A percentile compares a stretch with the other conserved stretches of the same genome.
phyloP scores from a whole-genome alignment of 2,888 invertebrate genomes.

The Drosophila birchii region DNA sequence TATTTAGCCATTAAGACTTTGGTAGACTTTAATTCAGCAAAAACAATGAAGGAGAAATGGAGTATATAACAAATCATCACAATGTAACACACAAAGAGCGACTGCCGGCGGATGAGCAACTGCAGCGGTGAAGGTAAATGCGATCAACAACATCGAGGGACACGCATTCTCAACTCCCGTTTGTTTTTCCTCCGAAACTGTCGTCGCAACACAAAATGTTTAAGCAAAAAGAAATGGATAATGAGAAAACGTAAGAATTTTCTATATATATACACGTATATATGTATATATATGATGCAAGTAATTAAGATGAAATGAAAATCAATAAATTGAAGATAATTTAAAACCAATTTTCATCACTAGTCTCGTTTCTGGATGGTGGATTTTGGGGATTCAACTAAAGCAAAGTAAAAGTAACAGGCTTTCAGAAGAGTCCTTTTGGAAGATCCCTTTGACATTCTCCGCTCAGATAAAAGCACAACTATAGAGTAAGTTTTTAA shows the following conservation, averaged over 20 bases:
- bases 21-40: constrained; percentile 36
- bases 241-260: constrained; percentile 24
- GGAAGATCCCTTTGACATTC: no score
- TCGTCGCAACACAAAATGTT: constrained; percentile 37
- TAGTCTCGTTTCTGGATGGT: not conserved
- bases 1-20: constrained; percentile 44
- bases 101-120: not conserved
- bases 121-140: constrained; percentile 27
- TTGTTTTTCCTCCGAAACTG: constrained; percentile 19
- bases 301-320: constrained; percentile 38
- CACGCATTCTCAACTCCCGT: constrained; percentile 3
- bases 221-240: constrained; percentile 3
- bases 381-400: no score
- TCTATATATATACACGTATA: constrained; percentile 10
- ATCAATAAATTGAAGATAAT: constrained; percentile 44
- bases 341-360: constrained; percentile 5
- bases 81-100: constrained; percentile 7
- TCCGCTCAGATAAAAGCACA: not conserved
- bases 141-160: constrained; percentile 16
- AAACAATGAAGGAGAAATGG: not conserved
- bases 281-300: constrained; percentile 17
- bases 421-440: no score
- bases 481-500: constrained; percentile 3
- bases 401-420: no score
- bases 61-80: constrained; percentile 12